Percentiles rank a stretch among this genome's conserved stretches.
phyloP scores from a whole-genome alignment of 2,888 invertebrate genomes.

The Caenorhabditis becei region DNA sequence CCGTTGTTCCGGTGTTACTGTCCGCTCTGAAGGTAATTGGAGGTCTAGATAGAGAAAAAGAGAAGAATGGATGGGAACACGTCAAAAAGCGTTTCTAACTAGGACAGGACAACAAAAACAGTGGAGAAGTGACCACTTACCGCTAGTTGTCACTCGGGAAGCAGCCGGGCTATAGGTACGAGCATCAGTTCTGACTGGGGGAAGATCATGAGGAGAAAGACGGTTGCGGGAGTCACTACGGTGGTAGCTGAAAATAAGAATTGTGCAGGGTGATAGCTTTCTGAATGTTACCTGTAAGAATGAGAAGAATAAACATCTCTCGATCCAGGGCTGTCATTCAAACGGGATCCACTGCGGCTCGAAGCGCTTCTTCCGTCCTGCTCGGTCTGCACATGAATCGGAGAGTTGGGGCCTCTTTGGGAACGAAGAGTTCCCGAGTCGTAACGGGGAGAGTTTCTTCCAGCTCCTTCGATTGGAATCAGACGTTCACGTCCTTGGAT shows the following conservation, averaged over 20 bases:
- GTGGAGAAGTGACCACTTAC: constrained; percentile 22
- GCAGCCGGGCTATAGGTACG: constrained; percentile 55
- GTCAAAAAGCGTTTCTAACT: constrained; percentile 26
- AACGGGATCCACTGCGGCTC: constrained; percentile 54
- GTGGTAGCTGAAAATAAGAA: constrained; percentile 63
- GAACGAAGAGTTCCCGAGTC: constrained; percentile 52
- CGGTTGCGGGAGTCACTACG: constrained; percentile 70
- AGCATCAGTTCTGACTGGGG: constrained; percentile 62
- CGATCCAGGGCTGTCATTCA: constrained; percentile 62
- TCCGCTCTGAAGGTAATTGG: constrained; percentile 53
- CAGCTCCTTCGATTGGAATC: constrained; percentile 79
- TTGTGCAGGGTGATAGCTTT: background rate
- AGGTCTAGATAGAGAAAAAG: constrained; percentile 41
- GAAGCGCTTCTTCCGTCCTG: constrained; percentile 62
- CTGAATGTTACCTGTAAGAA: constrained; percentile 61
- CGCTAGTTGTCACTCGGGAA: constrained; percentile 56
- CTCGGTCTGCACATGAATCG: constrained; percentile 71
- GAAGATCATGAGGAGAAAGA: constrained; percentile 68
- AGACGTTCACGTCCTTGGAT: constrained; percentile 75
- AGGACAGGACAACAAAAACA: constrained; percentile 2
- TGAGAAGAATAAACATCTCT: constrained; percentile 68
- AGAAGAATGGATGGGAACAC: constrained; percentile 19
- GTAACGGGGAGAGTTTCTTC: constrained; percentile 54
- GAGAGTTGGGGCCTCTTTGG: constrained; percentile 64
- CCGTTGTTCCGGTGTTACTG: constrained; percentile 67